Conservation (phyloP, 2,888 invertebrate genomes). For the Megamerina dolium region DNA sequence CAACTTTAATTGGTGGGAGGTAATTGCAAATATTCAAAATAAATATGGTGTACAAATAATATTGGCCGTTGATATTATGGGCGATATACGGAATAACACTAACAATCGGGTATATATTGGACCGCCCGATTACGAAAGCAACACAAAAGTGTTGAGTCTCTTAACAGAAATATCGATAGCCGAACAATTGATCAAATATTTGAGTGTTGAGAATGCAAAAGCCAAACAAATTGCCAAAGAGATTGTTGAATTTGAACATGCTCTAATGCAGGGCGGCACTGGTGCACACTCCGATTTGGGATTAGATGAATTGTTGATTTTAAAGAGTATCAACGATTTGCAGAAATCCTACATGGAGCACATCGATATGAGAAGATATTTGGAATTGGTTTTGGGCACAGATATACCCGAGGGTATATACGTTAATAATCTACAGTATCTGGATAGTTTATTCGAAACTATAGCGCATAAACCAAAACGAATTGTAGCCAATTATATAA, state of each 20-base stretch:
- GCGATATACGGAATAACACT: slow-evolving; percentile 29
- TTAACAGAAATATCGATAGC: slow-evolving; percentile 11
- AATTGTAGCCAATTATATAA: slow-evolving; percentile 31
- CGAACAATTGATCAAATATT: slow-evolving; percentile 22
- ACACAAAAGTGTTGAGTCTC: slow-evolving; percentile 14
- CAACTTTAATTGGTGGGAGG: slow-evolving; percentile 37
- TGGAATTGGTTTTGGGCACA: slow-evolving; percentile 30
- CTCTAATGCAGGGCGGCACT: slow-evolving; percentile 18
- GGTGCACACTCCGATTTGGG: slow-evolving; percentile 10
- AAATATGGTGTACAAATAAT: slow-evolving; percentile 34
- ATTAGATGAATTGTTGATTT: slow-evolving; percentile 21
- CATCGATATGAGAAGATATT: slow-evolving; percentile 32
- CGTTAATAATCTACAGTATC: slow-evolving; percentile 28
- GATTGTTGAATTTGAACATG: slow-evolving; percentile 24
- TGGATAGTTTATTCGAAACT: slow-evolving; percentile 21
- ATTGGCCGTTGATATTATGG: slow-evolving; percentile 30
- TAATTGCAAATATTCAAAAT: slow-evolving; percentile 30
- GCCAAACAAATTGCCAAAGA: slow-evolving; percentile 26
- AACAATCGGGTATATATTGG: slow-evolving; percentile 32
- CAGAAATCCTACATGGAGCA: slow-evolving; percentile 21
- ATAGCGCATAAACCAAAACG: slow-evolving; percentile 23
- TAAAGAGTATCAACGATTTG: slow-evolving; percentile 25
- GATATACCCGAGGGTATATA: slow-evolving; percentile 31
- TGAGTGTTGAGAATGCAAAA: slow-evolving; percentile 21
- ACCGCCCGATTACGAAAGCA: slow-evolving; percentile 17